phyloP scores from a whole-genome alignment of 1,140 invertebrate genomes.

The Frieseomelitta varia region DNA sequence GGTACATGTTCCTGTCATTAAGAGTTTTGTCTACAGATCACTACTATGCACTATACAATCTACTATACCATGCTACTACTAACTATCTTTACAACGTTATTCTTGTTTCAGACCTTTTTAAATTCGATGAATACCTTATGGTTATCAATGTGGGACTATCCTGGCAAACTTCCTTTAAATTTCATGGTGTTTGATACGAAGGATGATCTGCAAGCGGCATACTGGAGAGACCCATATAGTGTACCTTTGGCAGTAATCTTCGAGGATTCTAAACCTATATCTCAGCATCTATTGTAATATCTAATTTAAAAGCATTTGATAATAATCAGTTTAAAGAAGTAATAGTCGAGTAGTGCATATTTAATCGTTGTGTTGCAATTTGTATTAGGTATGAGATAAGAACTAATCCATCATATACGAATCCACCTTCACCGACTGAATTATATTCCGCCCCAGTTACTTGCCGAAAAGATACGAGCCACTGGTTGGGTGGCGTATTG shows the following conservation, averaged over 20 bases:
- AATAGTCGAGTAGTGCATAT: not conserved
- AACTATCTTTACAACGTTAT: not conserved
- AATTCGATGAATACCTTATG: conserved; percentile 85
- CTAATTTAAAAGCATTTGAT: conserved; percentile 76
- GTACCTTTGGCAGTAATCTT: conserved; percentile 88
- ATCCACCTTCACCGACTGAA: conserved; percentile 85
- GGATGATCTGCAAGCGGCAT: conserved; percentile 87
- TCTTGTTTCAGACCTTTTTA: conserved; percentile 84
- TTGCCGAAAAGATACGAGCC: conserved; percentile 85
- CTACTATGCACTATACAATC: not conserved
- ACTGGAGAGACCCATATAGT: conserved; percentile 85
- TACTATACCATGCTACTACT: not conserved
- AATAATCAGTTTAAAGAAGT: not conserved
- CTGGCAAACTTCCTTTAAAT: conserved; percentile 83
- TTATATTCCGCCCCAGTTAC: conserved; percentile 85
- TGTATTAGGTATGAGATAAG: conserved; percentile 86
- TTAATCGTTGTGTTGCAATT: not conserved
- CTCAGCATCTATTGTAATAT: conserved; percentile 83
- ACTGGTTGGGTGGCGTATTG: conserved; percentile 85
- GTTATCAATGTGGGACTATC: conserved; percentile 81
- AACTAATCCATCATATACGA: conserved; percentile 86
- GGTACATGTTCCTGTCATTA: conserved; percentile 77
- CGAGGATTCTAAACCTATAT: conserved; percentile 83
- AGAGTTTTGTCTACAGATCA: not conserved
- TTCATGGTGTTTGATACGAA: conserved; percentile 86